Base-by-base conservation (phyloP, 2,113 vertebrate genomes). In the Burhinus oedicnemus region DNA sequence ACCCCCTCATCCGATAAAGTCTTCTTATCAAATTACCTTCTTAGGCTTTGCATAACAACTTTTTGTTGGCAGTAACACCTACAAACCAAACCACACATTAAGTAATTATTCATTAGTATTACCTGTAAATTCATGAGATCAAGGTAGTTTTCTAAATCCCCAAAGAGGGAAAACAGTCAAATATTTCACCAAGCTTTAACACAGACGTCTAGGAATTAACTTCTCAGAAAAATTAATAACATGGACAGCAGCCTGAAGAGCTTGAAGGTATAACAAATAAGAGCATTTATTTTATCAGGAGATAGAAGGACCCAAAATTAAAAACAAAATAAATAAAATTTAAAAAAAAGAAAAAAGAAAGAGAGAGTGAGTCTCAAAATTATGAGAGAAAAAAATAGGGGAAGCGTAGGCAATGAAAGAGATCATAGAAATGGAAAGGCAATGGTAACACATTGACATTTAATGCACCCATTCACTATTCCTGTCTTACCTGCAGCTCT, bases 401-500 rank as follows among this genome's bases (percentile, higher is more conserved):
- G 30, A 92, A 76, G 19, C 2, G 1, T 17, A 87, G 21, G 12
- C 29, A 86, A 83, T 12, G 23, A 45, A 85, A 82, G 16, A 69
- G 36, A 25, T 54, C 18, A 54, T 3, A 61, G 47, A 89, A 95
- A 78, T 8, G 22, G 55, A 68, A 94, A 88, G 42, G 14, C 21
- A 83, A 32, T 2, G n/a, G 62, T 11, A 88, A n/a, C 17, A 77
- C 13, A 30, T 0, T 51, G 45, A 65, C 49, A 80, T 32, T 60
- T 78, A 78, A 89, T 0, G 2, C 0, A 0, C 11, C 8, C 30
- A 25, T 85, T 76, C 44, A 38, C 17, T 51, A 11, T 40, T 74
- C 49, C 23, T 12, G 12, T 44, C 96, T 98, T 95, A 98, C 98
- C 98, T 98, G 98, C 34, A 97, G 80, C 65, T 98, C 98, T 68